Evolutionary conservation across 2,797 vertebrate genomes (phyloP).

Genomic region (Pteronotus mesoamericanus): DNA sequence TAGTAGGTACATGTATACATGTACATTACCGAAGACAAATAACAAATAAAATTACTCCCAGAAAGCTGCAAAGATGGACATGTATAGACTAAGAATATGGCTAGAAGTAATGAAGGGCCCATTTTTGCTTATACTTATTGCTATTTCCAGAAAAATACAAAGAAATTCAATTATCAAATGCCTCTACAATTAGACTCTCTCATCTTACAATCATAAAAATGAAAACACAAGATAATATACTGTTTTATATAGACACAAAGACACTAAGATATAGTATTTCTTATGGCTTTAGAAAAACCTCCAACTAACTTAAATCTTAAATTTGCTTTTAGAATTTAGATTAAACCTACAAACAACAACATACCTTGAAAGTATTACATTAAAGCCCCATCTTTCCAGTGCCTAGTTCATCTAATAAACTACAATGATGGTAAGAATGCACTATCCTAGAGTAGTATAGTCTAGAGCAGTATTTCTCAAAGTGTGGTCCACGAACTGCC

Average conservation of each 20-base stretch:
- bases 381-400: not conserved
- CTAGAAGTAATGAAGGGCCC: not conserved
- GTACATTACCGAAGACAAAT: slow-evolving; percentile 70
- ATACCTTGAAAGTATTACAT: not conserved
- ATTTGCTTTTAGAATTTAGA: slow-evolving; percentile 35
- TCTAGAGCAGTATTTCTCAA: not conserved
- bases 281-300: not conserved
- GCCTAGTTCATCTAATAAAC: not conserved
- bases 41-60: slow-evolving; percentile 52
- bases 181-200: slow-evolving; percentile 37
- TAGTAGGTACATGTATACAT: slow-evolving; percentile 71
- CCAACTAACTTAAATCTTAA: not conserved
- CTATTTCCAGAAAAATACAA: slow-evolving; percentile 40
- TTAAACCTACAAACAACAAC: not conserved
- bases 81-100: slow-evolving; percentile 25
- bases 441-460: not conserved
- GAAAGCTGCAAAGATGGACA: slow-evolving; percentile 51
- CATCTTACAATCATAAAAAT: slow-evolving; percentile 61
- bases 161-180: not conserved
- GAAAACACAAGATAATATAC: slow-evolving; percentile 49
- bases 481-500: not conserved
- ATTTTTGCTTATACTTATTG: slow-evolving; percentile 15
- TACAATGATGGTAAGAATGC: not conserved
- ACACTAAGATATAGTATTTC: slow-evolving; percentile 22
- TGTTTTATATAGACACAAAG: slow-evolving; percentile 51